These are phyloP conservation scores for Gorsachius goisagi DNA, from an alignment of 2,113 vertebrate species.

Conservation along the genomic window DNA sequence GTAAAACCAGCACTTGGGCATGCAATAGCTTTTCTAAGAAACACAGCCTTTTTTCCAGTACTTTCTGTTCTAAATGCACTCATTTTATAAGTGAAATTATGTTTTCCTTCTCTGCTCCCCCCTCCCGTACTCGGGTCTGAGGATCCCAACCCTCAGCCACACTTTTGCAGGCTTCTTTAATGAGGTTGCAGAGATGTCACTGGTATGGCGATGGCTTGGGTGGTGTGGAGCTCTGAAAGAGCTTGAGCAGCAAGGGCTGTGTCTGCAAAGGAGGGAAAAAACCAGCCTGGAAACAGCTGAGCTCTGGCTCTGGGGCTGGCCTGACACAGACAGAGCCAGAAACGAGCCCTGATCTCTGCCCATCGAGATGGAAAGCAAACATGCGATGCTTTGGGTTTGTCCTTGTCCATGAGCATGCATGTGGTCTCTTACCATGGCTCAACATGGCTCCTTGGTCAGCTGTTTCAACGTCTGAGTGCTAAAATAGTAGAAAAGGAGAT, in stretches of 20 bases:
- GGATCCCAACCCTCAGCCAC: not conserved
- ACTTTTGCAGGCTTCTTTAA: not conserved
- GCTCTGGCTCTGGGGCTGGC: not conserved
- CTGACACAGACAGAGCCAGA: not conserved
- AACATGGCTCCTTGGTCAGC: not conserved
- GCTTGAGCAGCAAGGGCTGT: not conserved
- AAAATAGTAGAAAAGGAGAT: not conserved
- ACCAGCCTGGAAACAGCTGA: not conserved
- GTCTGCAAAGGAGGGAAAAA: not conserved
- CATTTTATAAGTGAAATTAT: not conserved
- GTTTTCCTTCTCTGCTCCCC: not conserved
- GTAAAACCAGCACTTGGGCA: not conserved
- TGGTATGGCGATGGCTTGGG: fast-evolving
- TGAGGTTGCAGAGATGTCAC: not conserved
- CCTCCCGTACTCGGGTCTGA: not conserved
- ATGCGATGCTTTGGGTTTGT: not conserved
- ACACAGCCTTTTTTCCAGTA: not conserved
- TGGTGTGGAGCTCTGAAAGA: not conserved
- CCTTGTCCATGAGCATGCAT: fast-evolving
- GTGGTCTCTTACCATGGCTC: not conserved
- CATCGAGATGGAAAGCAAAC: not conserved
- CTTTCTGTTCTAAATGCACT: not conserved
- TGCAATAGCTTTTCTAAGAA: not conserved
- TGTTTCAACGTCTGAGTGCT: not conserved
- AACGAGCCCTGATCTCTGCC: not conserved